Conservation (phyloP, 2,113 vertebrate species). For the Ophiodon elongatus region DNA sequence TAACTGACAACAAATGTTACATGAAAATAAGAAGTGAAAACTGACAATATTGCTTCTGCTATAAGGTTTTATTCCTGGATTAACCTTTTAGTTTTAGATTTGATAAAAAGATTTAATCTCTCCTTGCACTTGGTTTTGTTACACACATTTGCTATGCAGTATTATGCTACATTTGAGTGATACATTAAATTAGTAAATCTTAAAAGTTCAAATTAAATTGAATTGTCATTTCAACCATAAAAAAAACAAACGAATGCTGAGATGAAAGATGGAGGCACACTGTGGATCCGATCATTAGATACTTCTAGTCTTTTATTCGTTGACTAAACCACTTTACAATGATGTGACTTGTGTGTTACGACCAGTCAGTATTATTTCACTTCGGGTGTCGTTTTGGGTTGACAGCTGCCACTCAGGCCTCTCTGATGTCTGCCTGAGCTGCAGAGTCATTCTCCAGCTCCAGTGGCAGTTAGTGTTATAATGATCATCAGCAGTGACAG, state of each 20-base stretch:
- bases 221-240: not conserved
- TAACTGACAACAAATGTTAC: not conserved
- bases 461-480: slow-evolving; percentile 9
- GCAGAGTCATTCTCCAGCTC: not conserved
- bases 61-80: not conserved
- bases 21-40: not conserved
- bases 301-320: not conserved
- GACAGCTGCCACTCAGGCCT: slow-evolving; percentile 51
- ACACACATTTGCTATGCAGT: not conserved
- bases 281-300: not conserved
- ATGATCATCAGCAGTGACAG: slow-evolving; percentile 55
- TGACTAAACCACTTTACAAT: not conserved
- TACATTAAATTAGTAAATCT: too few relatives aligned
- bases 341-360: not conserved
- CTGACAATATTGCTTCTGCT: not conserved
- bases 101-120: not conserved
- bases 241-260: not conserved
- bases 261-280: not conserved
- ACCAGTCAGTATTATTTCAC: not conserved
- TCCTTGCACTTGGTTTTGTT: not conserved
- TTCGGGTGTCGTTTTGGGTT: not conserved
- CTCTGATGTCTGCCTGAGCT: slow-evolving; percentile 39
- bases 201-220: not conserved
- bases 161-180: not conserved
- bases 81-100: not conserved